Percentiles rank a stretch among this genome's conserved stretches.
Conservation (phyloP, 2,888 invertebrate species). For the Drosophila ezoana region DNA sequence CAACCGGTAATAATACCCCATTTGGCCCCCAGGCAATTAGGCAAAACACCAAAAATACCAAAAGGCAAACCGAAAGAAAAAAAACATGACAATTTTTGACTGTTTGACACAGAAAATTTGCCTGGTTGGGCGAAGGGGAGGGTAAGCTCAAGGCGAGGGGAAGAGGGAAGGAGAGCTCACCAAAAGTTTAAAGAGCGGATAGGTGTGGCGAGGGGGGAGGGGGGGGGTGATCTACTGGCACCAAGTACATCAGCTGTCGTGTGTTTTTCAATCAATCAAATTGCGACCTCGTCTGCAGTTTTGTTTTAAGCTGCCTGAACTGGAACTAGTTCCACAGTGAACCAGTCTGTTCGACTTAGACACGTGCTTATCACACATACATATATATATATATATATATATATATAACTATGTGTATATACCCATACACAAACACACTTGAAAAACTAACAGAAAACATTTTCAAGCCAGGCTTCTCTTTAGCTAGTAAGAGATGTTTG, state of each 20-base stretch:
- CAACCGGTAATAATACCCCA: conserved; percentile 70
- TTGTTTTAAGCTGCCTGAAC: conserved; percentile 32
- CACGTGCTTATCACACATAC: conserved; percentile 59
- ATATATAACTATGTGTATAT: too few species aligned
- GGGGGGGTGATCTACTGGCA: not conserved
- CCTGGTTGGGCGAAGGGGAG: conserved; percentile 17
- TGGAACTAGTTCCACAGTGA: conserved; percentile 37
- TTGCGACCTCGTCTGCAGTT: conserved; percentile 43
- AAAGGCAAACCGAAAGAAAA: not conserved
- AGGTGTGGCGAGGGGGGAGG: not conserved
- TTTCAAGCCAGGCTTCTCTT: too few species aligned
- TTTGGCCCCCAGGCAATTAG: conserved; percentile 60
- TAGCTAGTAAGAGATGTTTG: too few species aligned
- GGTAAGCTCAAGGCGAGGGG: not conserved
- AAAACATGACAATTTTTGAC: conserved; percentile 38
- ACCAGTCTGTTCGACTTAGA: conserved; percentile 34
- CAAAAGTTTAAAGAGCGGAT: conserved; percentile 38
- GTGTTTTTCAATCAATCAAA: conserved; percentile 68
- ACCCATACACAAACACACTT: conserved; percentile 8
- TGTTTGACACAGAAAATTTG: conserved; percentile 48
- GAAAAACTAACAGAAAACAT: conserved; percentile 1
- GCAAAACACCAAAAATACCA: conserved; percentile 30
- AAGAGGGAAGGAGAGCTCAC: not conserved
- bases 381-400: not conserved
- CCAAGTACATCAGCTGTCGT: conserved; percentile 52